Evolutionary conservation across 2,888 invertebrate genomes (phyloP).

Genomic region (Cryptus armator): DNA sequence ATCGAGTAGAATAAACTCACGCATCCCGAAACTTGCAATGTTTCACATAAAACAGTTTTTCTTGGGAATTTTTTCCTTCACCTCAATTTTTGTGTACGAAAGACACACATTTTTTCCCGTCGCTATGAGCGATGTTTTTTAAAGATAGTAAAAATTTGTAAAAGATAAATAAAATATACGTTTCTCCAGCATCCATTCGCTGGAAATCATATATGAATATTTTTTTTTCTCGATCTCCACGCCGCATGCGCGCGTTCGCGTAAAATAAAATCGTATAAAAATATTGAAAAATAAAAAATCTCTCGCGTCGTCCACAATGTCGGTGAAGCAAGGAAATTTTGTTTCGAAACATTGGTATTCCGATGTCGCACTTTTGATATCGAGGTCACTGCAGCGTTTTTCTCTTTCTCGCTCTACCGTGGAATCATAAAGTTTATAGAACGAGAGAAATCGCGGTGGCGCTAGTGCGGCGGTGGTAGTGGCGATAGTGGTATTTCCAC

Average conservation of each 20-base stretch:
- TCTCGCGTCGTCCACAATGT: slow-evolving; percentile 11
- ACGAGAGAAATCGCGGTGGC: slow-evolving; percentile 62
- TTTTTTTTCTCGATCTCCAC: too few species aligned
- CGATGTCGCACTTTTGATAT: slow-evolving; percentile 47
- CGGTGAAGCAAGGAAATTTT: slow-evolving; percentile 38
- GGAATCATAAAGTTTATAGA: slow-evolving; percentile 68
- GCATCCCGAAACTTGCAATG: neutral
- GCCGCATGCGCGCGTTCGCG: too few species aligned
- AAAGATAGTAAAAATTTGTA: too few species aligned
- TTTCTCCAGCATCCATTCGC: too few species aligned
- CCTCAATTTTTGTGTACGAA: neutral
- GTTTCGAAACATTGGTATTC: slow-evolving; percentile 48
- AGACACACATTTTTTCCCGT: too few species aligned
- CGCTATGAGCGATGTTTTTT: too few species aligned
- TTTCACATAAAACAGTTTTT: slow-evolving; percentile 8
- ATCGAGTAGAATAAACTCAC: neutral
- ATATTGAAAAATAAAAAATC: slow-evolving; percentile 46
- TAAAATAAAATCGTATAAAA: neutral
- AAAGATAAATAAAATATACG: too few species aligned
- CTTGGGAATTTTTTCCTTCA: neutral
- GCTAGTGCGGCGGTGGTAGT: neutral
- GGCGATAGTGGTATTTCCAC: slow-evolving; percentile 42
- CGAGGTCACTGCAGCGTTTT: slow-evolving; percentile 64
- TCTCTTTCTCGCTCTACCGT: slow-evolving; percentile 42
- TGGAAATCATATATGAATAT: too few species aligned